Percentiles rank a stretch among this genome's conserved stretches.
These are phyloP conservation scores for Drosophila biarmipes DNA, from an alignment of 1,140 invertebrate genomes.

Conservation along the genomic window DNA sequence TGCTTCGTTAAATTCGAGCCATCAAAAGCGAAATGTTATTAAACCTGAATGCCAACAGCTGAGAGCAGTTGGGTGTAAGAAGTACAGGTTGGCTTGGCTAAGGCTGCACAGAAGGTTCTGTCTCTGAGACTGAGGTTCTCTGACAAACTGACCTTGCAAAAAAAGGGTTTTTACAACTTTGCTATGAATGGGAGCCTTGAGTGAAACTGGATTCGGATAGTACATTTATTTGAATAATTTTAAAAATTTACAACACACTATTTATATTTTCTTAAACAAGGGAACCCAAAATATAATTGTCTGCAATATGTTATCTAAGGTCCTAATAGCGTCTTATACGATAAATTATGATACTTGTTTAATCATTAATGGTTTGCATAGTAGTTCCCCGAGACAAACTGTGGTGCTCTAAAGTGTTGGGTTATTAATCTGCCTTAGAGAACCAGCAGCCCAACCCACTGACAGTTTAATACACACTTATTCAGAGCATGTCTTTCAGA, in stretches of 20 bases:
- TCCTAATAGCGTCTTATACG: too few relatives aligned
- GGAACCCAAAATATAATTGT: too few relatives aligned
- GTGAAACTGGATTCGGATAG: too few relatives aligned
- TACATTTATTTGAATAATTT: too few relatives aligned
- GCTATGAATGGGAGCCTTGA: too few relatives aligned
- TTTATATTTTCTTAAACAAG: too few relatives aligned
- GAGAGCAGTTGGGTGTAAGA: conserved; percentile 20
- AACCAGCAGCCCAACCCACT: conserved; percentile 53
- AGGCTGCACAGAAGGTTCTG: not conserved
- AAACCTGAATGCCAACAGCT: conserved; percentile 49
- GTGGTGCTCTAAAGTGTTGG: not conserved
- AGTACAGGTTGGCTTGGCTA: conserved; percentile 2
- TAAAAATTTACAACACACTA: too few relatives aligned
- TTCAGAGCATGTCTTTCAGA: conserved; percentile 57
- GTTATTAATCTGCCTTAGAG: conserved; percentile 11
- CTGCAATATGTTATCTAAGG: too few relatives aligned
- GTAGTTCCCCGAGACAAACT: not conserved
- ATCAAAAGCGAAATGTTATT: conserved; percentile 68
- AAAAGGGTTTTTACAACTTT: too few relatives aligned
- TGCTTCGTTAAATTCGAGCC: conserved; percentile 67
- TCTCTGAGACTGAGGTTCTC: not conserved
- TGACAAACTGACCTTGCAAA: too few relatives aligned
- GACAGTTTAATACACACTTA: conserved; percentile 50
- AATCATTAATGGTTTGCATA: not conserved
- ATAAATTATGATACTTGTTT: too few relatives aligned